Evolutionary conservation across 2,797 vertebrate species (phyloP).

Genomic region (Cyclopterus lumpus): DNA sequence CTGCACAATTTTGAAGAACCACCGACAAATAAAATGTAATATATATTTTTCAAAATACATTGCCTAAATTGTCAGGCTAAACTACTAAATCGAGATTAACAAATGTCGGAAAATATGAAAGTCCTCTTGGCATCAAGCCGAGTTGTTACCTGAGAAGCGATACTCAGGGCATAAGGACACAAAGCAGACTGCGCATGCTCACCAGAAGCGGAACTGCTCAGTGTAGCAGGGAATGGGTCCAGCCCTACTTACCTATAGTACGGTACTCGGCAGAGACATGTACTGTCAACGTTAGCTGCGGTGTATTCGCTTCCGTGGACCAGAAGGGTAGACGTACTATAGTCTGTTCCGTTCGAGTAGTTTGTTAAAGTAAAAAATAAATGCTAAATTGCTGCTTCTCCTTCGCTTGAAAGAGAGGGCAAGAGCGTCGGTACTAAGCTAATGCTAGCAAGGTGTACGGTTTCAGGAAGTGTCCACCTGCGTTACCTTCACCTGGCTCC

Average conservation of each 20-base stretch:
- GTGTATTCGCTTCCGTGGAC: conserved; percentile 7
- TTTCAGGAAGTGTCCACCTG: conserved; percentile 76
- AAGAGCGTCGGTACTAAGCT: conserved; percentile 26
- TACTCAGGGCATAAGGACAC: not conserved
- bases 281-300: conserved; percentile 36
- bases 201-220: conserved; percentile 48
- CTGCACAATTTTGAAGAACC: not conserved
- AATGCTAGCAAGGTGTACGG: conserved; percentile 65
- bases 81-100: not conserved
- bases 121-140: not conserved
- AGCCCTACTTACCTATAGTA: conserved; percentile 3
- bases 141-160: not conserved
- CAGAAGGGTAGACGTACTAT: not conserved
- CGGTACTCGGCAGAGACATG: conserved; percentile 55
- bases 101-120: not conserved
- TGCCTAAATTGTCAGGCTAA: not conserved
- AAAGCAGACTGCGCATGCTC: conserved; percentile 67
- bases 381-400: conserved; percentile 62
- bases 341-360: not conserved
- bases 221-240: conserved; percentile 32
- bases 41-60: not conserved
- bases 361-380: not conserved
- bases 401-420: not conserved
- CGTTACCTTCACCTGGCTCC: conserved; percentile 50
- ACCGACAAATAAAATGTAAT: not conserved